These are phyloP conservation scores for Smittia aterrima DNA, from an alignment of 2,888 invertebrate genomes.

Conservation along the genomic window DNA sequence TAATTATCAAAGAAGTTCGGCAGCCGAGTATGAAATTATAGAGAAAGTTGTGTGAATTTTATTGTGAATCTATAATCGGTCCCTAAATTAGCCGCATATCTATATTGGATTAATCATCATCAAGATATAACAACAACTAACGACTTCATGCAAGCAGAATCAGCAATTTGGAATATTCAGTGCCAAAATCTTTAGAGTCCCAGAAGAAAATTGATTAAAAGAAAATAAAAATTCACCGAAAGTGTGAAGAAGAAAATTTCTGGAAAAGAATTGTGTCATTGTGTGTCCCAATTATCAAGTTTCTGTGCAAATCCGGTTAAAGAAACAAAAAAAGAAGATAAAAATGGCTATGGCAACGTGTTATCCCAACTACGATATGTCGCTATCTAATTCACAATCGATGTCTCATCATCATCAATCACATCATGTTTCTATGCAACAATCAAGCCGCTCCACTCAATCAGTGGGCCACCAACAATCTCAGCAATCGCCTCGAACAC, in stretches of 20 bases:
- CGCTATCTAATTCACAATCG: slow-evolving; percentile 51
- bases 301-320: too few relatives aligned
- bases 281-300: too few relatives aligned
- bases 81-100: slow-evolving; percentile 23
- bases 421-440: slow-evolving; percentile 40
- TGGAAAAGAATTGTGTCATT: not conserved
- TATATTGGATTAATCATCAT: slow-evolving; percentile 37
- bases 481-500: slow-evolving; percentile 44
- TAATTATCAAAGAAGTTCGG: not conserved
- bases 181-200: slow-evolving; percentile 23
- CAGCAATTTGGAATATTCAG: not conserved
- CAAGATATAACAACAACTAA: not conserved
- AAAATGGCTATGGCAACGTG: slow-evolving; percentile 54
- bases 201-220: not conserved
- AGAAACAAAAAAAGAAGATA: not conserved
- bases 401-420: slow-evolving; percentile 45
- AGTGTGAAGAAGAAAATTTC: not conserved
- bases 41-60: slow-evolving; percentile 37
- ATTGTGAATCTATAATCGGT: slow-evolving; percentile 6
- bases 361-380: slow-evolving; percentile 53
- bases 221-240: slow-evolving; percentile 19
- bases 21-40: slow-evolving; percentile 10
- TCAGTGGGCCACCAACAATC: slow-evolving; percentile 18
- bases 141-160: not conserved
- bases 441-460: slow-evolving; percentile 21